Base-by-base conservation (phyloP, 2,113 vertebrate genomes). In the Proterorhinus semilunaris region DNA sequence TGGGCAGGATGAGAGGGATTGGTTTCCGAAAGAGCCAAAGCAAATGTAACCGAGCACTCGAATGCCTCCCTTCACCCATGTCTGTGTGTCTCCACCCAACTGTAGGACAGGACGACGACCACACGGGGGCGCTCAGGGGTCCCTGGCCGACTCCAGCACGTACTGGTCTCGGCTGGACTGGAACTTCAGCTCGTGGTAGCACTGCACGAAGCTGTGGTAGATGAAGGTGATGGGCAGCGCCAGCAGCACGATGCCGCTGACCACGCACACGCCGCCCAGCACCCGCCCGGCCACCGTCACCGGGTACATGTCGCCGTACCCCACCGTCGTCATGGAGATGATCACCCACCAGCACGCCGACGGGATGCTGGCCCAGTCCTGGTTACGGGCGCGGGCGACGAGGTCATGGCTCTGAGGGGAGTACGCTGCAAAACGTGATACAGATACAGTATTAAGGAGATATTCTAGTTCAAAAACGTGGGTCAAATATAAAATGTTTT, bases 281-380 rank as follows among this genome's bases (percentile, higher is more conserved):
- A 99, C 94, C 79, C 97, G 94, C 78, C 98, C 98, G 16, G 96
- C 96, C 63, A 96, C 74, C 8, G 96, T 98, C 91, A 99, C 93
- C 48, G 98, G 98, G 86, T 98, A 99, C 91, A 99, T 96, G 79
- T 99, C 98, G 78, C 98, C 98, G 53, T 99, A 99, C 78, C 98
- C 98, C 81, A 99, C 98, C 0, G 98, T 99, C 70, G 98, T 99
- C 98, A 99, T 99, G 44, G 98, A 99, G 92, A 99, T 99, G 89
- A 99, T 99, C 88, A 99, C 98, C 98, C 97, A 99, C 57, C 57
- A 59, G 42, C 57, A 59, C 0, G 57, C 57, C 8, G 57, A 36
- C 6, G 57, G 57, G 36, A 59, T 59, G 57, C 57, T 59, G 6
- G 57, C 57, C 2, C 43, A 59, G 12, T 59, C 57, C 43, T 59